Conservation (phyloP, 2,113 vertebrate species). For the Montifringilla adamsi region DNA sequence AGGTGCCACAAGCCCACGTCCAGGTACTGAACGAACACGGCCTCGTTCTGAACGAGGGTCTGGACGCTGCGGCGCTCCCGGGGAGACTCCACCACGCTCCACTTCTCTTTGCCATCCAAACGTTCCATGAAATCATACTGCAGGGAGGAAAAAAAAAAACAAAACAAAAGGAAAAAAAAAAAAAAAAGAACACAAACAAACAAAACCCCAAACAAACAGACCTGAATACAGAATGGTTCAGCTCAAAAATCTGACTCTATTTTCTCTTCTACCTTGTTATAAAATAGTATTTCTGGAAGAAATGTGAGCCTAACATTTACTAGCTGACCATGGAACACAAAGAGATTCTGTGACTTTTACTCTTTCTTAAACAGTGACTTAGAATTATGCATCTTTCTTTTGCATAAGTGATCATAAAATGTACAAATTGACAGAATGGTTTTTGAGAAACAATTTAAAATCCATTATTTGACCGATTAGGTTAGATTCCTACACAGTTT, state of each 20-base stretch:
- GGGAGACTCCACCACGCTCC: constrained; percentile 95
- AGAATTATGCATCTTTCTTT: background rate
- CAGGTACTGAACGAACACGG: constrained; percentile 95
- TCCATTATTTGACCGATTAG: background rate
- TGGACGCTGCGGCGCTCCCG: constrained; percentile 93
- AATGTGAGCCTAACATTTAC: background rate
- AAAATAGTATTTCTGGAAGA: background rate
- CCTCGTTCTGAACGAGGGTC: constrained; percentile 96
- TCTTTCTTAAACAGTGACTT: background rate
- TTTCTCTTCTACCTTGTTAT: background rate
- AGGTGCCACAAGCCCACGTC: constrained; percentile 95
- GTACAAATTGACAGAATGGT: background rate
- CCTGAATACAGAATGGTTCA: background rate
- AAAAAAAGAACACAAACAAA: background rate
- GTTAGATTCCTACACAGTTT: background rate
- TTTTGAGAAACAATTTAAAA: background rate
- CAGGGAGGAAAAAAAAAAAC: background rate
- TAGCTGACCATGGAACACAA: background rate
- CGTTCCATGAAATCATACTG: constrained; percentile 99
- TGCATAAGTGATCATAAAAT: background rate
- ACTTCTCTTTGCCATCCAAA: constrained; percentile 97
- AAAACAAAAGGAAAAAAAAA: background rate
- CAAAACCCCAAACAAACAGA: background rate
- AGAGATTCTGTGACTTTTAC: background rate
- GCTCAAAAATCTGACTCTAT: background rate